phyloP scores from a whole-genome alignment of 1,140 invertebrate species.

The Drosophila neocordata region DNA sequence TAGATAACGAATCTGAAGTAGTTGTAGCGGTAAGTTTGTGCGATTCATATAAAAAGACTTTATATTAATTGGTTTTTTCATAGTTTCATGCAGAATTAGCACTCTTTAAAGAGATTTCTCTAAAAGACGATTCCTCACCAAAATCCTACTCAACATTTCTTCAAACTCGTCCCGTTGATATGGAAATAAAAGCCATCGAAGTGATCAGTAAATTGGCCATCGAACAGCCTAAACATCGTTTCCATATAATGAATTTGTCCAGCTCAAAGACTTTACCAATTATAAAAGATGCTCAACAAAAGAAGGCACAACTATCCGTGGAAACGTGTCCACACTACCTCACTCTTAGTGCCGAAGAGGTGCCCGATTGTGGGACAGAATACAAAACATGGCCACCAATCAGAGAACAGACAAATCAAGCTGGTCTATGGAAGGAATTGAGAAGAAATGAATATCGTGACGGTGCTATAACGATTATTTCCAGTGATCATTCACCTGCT shows the following conservation, averaged over 20 bases:
- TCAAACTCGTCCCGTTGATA: constrained; percentile 85
- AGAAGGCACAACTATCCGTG: constrained; percentile 84
- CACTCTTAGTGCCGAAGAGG: constrained; percentile 85
- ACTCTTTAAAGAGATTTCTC: not conserved
- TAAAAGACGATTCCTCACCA: constrained; percentile 78
- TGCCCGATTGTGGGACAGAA: constrained; percentile 86
- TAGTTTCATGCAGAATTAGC: constrained; percentile 88
- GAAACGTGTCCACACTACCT: constrained; percentile 91
- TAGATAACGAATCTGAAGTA: constrained; percentile 46
- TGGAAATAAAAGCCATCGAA: constrained; percentile 87
- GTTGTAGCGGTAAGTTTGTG: constrained; percentile 56
- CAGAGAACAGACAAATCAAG: constrained; percentile 85
- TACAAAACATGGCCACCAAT: constrained; percentile 90
- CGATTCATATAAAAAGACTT: no score
- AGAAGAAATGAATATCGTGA: not conserved
- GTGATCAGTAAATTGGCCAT: constrained; percentile 85
- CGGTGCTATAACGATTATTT: constrained; percentile 85
- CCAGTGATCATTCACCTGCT: constrained; percentile 89
- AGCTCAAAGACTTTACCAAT: constrained; percentile 84
- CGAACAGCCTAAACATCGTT: constrained; percentile 85
- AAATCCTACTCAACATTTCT: constrained; percentile 87
- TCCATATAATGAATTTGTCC: constrained; percentile 90
- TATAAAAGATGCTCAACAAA: constrained; percentile 83
- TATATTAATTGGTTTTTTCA: not conserved
- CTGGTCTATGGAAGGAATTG: constrained; percentile 85